These are phyloP conservation scores for Barnardius zonarius DNA, from an alignment of 2,113 vertebrate species.

Conservation along the genomic window DNA sequence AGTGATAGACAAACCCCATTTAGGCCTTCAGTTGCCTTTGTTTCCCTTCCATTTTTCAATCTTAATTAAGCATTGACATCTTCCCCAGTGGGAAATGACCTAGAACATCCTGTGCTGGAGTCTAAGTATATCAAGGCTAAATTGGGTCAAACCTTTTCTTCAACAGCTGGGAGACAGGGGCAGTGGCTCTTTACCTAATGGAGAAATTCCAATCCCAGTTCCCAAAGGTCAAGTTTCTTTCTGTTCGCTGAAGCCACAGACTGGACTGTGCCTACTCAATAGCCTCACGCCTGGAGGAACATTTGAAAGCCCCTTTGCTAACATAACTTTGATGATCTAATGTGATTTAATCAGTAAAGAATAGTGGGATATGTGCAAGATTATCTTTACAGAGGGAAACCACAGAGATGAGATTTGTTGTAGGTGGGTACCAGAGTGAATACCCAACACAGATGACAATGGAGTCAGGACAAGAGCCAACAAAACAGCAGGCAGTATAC, in stretches of 20 bases:
- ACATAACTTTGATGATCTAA: background rate
- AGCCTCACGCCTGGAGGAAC: background rate
- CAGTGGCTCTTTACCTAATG: background rate
- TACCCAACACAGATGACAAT: fast-evolving
- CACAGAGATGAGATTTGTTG: background rate
- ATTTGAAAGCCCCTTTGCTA: background rate
- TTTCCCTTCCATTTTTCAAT: conserved; percentile 15
- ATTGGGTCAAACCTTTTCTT: background rate
- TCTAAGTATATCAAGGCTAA: background rate
- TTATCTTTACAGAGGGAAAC: background rate
- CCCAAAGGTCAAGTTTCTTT: background rate
- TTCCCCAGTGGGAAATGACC: background rate
- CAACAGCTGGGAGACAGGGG: background rate
- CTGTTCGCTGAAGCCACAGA: background rate
- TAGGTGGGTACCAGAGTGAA: background rate
- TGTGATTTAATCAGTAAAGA: background rate
- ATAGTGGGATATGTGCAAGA: background rate
- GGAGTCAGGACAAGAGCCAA: background rate
- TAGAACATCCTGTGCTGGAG: background rate
- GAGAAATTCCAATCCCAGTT: background rate
- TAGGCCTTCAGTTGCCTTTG: background rate
- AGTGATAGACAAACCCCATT: background rate
- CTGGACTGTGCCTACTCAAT: background rate
- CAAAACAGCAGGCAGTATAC: background rate
- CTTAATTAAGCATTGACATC: conserved; percentile 2